Base-by-base conservation (phyloP, 2,113 vertebrate species). In the Plectropomus leopardus region DNA sequence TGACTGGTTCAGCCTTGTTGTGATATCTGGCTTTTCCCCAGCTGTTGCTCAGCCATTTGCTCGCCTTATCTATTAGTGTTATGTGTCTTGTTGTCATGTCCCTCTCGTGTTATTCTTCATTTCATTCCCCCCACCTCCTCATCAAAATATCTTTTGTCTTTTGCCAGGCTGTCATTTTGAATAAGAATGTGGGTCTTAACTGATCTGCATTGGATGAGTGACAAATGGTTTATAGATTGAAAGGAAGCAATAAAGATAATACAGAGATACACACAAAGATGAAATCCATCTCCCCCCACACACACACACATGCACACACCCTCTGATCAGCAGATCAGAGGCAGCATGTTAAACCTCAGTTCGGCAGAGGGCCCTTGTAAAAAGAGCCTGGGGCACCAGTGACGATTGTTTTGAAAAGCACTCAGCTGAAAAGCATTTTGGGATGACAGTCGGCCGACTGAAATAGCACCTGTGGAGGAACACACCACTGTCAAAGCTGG, bases 381-480 rank as follows among this genome's bases (percentile, higher is more conserved):
- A 93, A 93, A 92, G 91, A 92, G 90, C 80, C 73, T 40, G 86
- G 82, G 83, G 79, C 85, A 91, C 88, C 86, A 74, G 88, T 92
- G 89, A 90, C 89, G 78, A 94, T 93, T 94, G 93, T 95, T 94
- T 94, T 93, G 91, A 94, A 92, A 94, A 93, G 93, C 91, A 89
- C 89, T 86, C 87, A 80, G 82, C 85, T 88, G 93, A 94, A 93
- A 93, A 94, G 92, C 93, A 92, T 94, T 94, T 94, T 92, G 91
- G 86, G 93, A 94, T 92, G 94, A 94, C 94, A 94, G 93, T 88
- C 84, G 72, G 69, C 76, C 68, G 88, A 89, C 91, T 87, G 88
- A 94, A 95, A 95, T 93, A 93, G 91, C 85, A 88, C 92, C 88
- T 86, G 88, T 89, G 76, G 86, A 91, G 85, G 87, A 89, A 87